A percentile compares a stretch with the other conserved stretches of the same genome.
phyloP scores from a whole-genome alignment of 2,888 invertebrate species.

The Helleia helle region DNA sequence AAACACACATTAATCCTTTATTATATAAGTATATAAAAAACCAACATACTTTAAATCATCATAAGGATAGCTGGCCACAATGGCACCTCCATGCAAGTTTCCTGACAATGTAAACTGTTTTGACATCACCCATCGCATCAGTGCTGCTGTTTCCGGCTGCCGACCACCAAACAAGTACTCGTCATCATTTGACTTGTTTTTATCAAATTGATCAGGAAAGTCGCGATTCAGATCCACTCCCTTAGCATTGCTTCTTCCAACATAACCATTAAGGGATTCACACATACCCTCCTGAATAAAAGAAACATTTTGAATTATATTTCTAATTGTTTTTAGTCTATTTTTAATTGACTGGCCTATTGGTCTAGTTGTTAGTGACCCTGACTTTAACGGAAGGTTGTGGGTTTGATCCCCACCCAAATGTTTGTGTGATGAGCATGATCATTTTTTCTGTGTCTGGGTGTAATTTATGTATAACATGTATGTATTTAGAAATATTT shows the following conservation, averaged over 20 bases:
- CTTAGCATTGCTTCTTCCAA: slow-evolving; percentile 88
- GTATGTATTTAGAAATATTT: too few species aligned
- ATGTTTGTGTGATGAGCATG: too few species aligned
- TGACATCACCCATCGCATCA: slow-evolving; percentile 91
- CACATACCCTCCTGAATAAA: slow-evolving; percentile 84
- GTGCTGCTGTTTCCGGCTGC: slow-evolving; percentile 90
- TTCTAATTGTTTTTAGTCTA: too few species aligned
- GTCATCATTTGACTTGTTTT: slow-evolving; percentile 39
- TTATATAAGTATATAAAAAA: too few species aligned
- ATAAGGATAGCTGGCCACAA: slow-evolving; percentile 98
- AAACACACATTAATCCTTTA: too few species aligned
- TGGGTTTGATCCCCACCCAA: too few species aligned
- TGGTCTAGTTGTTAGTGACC: too few species aligned
- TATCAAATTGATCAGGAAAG: slow-evolving; percentile 91
- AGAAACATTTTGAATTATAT: too few species aligned
- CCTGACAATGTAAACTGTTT: slow-evolving; percentile 94
- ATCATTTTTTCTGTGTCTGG: too few species aligned
- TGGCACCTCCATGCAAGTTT: slow-evolving; percentile 96
- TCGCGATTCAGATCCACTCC: slow-evolving; percentile 90
- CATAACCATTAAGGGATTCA: slow-evolving; percentile 76
- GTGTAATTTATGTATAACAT: too few species aligned
- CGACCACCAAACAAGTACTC: slow-evolving; percentile 72
- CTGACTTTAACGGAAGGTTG: too few species aligned
- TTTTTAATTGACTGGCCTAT: too few species aligned
- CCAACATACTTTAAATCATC: slow-evolving; percentile 85